Conservation (phyloP, 2,113 vertebrate species). For the Sapajus apella region DNA sequence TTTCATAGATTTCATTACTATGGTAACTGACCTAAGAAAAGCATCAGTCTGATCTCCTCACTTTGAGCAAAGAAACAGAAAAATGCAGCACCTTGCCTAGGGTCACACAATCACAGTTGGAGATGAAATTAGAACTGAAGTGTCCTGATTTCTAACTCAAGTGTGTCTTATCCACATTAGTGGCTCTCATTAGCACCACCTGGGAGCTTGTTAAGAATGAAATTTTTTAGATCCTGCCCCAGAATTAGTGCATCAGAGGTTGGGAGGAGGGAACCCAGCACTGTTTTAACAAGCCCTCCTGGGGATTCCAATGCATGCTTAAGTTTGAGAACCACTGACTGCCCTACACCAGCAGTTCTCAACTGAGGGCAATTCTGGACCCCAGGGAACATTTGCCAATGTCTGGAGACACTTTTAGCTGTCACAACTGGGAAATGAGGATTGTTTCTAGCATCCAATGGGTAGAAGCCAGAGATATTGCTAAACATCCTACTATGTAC, state of each 20-base stretch:
- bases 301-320: rapidly evolving
- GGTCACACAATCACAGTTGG: not conserved
- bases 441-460: not conserved
- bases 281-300: no score
- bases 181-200: not conserved
- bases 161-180: not conserved
- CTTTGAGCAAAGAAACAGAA: not conserved
- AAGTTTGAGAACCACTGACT: not conserved
- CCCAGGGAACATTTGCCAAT: not conserved
- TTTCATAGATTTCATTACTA: not conserved
- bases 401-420: not conserved
- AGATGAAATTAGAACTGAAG: not conserved
- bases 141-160: not conserved
- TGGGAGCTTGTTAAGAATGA: not conserved
- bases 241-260: not conserved
- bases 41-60: not conserved
- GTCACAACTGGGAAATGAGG: not conserved
- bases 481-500: not conserved
- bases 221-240: not conserved
- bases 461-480: not conserved
- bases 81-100: not conserved
- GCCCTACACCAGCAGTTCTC: not conserved
- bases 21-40: not conserved
- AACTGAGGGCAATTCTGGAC: not conserved
- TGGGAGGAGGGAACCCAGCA: not conserved